Evolutionary conservation across 1,140 invertebrate genomes (phyloP), one percentile per base, ranked within the genome.

Genomic region (Bombus waltoni): DNA sequence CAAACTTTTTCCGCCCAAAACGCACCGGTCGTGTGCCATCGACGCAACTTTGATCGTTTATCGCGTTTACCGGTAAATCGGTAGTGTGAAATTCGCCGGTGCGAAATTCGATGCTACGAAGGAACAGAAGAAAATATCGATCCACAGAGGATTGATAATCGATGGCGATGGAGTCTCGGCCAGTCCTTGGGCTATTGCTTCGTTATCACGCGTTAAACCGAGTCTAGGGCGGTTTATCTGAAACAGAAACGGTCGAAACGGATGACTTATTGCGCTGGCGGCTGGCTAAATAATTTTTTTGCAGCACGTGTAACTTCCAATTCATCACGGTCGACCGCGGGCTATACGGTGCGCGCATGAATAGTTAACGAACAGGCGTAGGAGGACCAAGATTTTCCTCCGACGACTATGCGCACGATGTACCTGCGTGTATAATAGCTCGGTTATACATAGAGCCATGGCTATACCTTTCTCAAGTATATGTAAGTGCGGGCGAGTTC

Each of bases 341-440:
- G 89, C 88, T 89, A 89, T 87, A 82, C 88, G 59, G 81, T 79
- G 11, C 75, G 74, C 85, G 81, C 85, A 89, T 89, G 85, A 90
- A 89, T 90, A 90, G 88, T 89, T 90, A 90, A 90, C 89, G 89
- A 90, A 89, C 73, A 78, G 74, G 89, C 89, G 89, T 90, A 89
- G 89, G 89, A 79, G 88, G 88, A 66, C 83, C 81, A 89, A 89
- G 88, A 90, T 90, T 90, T 90, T 82, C 88, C 86, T 89, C 62
- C 81, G 77, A 62, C 77, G 85, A 87, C 81, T 79, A 71, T 81
- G 85, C 75, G 80, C 75, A 40, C 88, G 88, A 79, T 81, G 85
- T 86, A 90, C 89, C 89, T 90, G 89, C 81, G 81, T 80, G 79
- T 83, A 86, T 86, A 86, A 86, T 86, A 77, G 80, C 81, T 22